These are phyloP conservation scores for Alviniconcha marisindica DNA, from an alignment of 1,140 invertebrate genomes.

Conservation along the genomic window DNA sequence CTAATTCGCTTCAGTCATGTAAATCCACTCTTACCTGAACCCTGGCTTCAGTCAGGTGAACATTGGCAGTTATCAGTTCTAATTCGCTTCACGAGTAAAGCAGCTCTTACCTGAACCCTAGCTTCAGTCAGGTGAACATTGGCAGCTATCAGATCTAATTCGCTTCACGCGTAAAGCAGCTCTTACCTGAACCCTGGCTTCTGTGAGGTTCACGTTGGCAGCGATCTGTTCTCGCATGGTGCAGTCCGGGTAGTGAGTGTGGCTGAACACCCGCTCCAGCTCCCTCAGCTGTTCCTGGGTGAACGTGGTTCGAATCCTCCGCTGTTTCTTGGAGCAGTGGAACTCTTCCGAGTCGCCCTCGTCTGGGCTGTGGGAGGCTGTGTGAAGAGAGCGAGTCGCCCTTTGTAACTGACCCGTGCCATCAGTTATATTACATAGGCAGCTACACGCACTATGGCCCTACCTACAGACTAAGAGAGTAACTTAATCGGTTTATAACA, in stretches of 20 bases:
- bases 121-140: too few species aligned
- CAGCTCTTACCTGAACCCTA: too few species aligned
- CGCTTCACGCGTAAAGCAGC: too few species aligned
- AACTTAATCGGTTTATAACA: too few species aligned
- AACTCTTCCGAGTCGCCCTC: constrained; percentile 49
- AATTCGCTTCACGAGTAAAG: too few species aligned
- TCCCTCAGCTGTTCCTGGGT: constrained; percentile 95
- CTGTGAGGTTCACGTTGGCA: constrained; percentile 92
- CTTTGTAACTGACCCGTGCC: background rate
- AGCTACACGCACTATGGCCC: too few species aligned
- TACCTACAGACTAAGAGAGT: too few species aligned
- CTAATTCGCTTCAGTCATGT: too few species aligned
- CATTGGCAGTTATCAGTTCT: too few species aligned
- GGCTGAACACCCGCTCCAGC: constrained; percentile 96
- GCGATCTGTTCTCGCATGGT: constrained; percentile 93
- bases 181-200: constrained; percentile 95
- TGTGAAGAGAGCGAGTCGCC: background rate
- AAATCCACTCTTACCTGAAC: too few species aligned
- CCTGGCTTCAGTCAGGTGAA: too few species aligned
- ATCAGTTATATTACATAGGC: background rate
- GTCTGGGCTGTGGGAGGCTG: background rate
- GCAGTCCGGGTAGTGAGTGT: constrained; percentile 96
- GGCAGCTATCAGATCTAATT: too few species aligned
- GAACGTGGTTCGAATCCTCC: constrained; percentile 95
- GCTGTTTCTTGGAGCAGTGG: constrained; percentile 69